Base-by-base conservation (phyloP, 2,888 invertebrate genomes). In the Ommatoiulus sabulosus region DNA sequence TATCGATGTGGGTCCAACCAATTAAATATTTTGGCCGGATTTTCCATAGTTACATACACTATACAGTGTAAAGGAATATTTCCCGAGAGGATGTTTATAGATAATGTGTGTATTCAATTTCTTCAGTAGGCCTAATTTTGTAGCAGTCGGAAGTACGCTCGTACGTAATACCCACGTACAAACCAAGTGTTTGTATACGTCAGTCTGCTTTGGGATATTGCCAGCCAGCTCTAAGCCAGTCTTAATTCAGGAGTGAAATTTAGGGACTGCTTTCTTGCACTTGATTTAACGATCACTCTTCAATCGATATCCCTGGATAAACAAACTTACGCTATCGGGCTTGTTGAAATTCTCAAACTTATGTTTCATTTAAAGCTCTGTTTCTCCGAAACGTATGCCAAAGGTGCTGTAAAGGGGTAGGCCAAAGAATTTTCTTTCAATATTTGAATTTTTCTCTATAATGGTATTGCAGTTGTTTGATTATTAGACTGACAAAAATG, bases 241-340 rank as follows among this genome's bases (percentile, higher is more conserved):
- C 80, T 80, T 80, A 80, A 80, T 80, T 80, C 80, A 35, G 35
- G 80, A 80, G 80, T 80, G 80, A 80, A 80, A 80, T 80, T 80
- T 80, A 12, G 80, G 80, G 80, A 43, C 80, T 80, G 80, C 12
- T 35, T 80, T 80, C 80, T 80, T 80, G 80, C 80, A 80, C 80
- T 80, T 80, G 80, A 80, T 80, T 80, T 80, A 80, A 80, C 80
- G 80, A 80, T 80, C 80, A 80, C 80, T 35, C 35, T 80, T 80
- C 80, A 43, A 80, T 80, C 35, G 80, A 80, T 80, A 80, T 80
- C 24, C 80, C 10, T 80, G 80, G 80, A 80, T 43, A 80, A 80
- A 80, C 80, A 80, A 80, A 80, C 80, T 80, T 80, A 80, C 80
- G 80, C 35, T 35, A 43, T 80, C 80, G 80, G 80, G 35, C 80